A percentile compares a stretch with the other conserved stretches of the same genome.
These are phyloP conservation scores for Bubo bubo DNA, from an alignment of 2,113 vertebrate genomes.

Conservation along the genomic window DNA sequence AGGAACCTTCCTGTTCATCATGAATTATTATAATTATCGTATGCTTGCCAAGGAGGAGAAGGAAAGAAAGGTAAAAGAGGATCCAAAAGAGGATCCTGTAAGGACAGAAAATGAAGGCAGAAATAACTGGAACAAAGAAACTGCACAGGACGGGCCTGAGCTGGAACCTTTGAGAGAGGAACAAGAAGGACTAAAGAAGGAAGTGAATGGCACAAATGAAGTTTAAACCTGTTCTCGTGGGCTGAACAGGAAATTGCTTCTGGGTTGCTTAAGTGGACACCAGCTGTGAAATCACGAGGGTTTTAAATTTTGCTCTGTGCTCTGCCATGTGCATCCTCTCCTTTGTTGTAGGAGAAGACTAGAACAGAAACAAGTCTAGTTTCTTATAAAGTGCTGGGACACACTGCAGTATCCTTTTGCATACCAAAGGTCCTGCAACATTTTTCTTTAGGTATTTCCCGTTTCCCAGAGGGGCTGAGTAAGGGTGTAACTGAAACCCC, in stretches of 20 bases:
- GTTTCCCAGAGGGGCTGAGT: not conserved
- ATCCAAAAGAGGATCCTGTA: conserved; percentile 8
- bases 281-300: conserved; percentile 9
- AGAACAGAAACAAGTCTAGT: not conserved
- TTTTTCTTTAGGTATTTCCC: not conserved
- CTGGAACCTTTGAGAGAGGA: conserved; percentile 1
- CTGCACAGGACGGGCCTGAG: conserved; percentile 29
- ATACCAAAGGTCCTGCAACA: not conserved
- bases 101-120: conserved; percentile 41
- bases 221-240: not conserved
- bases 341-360: not conserved
- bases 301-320: not conserved
- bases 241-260: not conserved
- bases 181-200: conserved; percentile 23
- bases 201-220: conserved; percentile 21
- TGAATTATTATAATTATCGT: conserved; percentile 83
- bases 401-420: not conserved
- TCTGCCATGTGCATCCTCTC: not conserved
- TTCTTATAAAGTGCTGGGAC: not conserved
- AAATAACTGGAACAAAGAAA: conserved; percentile 1
- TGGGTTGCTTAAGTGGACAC: not conserved
- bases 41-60: conserved; percentile 74
- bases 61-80: conserved; percentile 10
- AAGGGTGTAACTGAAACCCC: not conserved
- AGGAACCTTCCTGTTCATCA: conserved; percentile 80